Percentiles rank a stretch among this genome's conserved stretches.
phyloP scores from a whole-genome alignment of 2,888 invertebrate species.

The Drosophila limbata region DNA sequence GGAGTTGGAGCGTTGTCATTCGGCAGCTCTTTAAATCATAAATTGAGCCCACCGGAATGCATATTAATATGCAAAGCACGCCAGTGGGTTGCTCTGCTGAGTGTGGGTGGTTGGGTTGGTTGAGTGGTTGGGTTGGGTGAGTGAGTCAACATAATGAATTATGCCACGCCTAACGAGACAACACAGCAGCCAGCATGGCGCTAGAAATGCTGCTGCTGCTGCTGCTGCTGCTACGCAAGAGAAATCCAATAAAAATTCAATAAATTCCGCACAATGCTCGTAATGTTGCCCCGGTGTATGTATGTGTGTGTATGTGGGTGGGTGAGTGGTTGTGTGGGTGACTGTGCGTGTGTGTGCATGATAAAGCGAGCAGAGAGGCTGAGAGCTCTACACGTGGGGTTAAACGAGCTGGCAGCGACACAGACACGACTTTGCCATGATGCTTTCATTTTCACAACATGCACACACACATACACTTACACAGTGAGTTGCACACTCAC shows the following conservation, averaged over 20 bases:
- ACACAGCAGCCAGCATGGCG: slow-evolving; percentile 69
- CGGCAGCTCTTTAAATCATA: slow-evolving; percentile 68
- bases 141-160: slow-evolving; percentile 78
- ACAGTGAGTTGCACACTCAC: slow-evolving; percentile 13
- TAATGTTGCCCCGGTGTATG: slow-evolving; percentile 50
- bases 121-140: slow-evolving; percentile 1
- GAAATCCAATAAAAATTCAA: slow-evolving; percentile 82
- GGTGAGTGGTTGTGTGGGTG: neutral
- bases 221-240: slow-evolving; percentile 41
- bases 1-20: neutral
- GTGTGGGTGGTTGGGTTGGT: neutral
- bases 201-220: slow-evolving; percentile 39
- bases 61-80: slow-evolving; percentile 81
- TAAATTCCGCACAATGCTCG: slow-evolving; percentile 77
- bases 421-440: slow-evolving; percentile 52
- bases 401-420: slow-evolving; percentile 49
- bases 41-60: slow-evolving; percentile 73
- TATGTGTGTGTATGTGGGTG: slow-evolving; percentile 10
- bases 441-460: slow-evolving; percentile 35
- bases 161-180: slow-evolving; percentile 79
- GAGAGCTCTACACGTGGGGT: slow-evolving; percentile 58
- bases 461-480: slow-evolving; percentile 22
- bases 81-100: slow-evolving; percentile 16
- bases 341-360: slow-evolving; percentile 34
- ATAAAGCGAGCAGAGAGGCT: slow-evolving; percentile 24